phyloP scores from a whole-genome alignment of 2,888 invertebrate species.

The Amphipyra berbera region DNA sequence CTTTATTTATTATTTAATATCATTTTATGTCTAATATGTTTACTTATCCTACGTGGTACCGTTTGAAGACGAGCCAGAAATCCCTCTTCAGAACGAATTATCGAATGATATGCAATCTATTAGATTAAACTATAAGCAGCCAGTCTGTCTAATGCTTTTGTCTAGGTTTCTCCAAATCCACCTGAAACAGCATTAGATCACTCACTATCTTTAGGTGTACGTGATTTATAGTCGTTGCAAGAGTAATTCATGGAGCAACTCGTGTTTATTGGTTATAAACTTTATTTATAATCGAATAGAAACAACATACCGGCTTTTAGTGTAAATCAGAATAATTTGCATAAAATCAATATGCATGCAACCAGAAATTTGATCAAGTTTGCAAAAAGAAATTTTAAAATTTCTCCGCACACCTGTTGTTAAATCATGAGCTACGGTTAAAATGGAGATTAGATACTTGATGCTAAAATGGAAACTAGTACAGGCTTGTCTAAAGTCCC shows the following conservation, averaged over 20 bases:
- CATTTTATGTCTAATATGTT: conserved; percentile 36
- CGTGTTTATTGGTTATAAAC: conserved; percentile 16
- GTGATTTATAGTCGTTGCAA: conserved; percentile 12
- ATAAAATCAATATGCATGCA: conserved; percentile 14
- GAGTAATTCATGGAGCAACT: conserved; percentile 9
- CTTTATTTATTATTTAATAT: conserved; percentile 43
- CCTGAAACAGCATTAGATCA: conserved; percentile 13
- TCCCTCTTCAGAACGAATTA: conserved; percentile 23
- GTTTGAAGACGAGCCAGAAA: conserved; percentile 53
- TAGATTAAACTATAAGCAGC: conserved; percentile 13
- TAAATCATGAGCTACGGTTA: conserved; percentile 23
- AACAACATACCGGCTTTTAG: conserved; percentile 1
- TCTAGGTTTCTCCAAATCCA: conserved; percentile 20
- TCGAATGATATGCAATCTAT: conserved; percentile 27
- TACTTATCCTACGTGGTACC: conserved; percentile 16
- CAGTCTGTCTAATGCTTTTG: conserved; percentile 16
- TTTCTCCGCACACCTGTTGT: conserved; percentile 34
- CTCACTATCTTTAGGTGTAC: conserved; percentile 8
- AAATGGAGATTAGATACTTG: conserved; percentile 53
- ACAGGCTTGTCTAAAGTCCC: conserved; percentile 32
- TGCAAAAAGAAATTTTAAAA: conserved; percentile 18
- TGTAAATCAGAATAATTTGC: conserved; percentile 8
- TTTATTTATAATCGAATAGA: conserved; percentile 13
- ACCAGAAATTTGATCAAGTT: conserved; percentile 8
- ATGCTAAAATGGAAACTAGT: conserved; percentile 52